Evolutionary conservation across 53 echinoderm and acorn worm species (phyloP).

Genomic region (Actinopyga echinites): DNA sequence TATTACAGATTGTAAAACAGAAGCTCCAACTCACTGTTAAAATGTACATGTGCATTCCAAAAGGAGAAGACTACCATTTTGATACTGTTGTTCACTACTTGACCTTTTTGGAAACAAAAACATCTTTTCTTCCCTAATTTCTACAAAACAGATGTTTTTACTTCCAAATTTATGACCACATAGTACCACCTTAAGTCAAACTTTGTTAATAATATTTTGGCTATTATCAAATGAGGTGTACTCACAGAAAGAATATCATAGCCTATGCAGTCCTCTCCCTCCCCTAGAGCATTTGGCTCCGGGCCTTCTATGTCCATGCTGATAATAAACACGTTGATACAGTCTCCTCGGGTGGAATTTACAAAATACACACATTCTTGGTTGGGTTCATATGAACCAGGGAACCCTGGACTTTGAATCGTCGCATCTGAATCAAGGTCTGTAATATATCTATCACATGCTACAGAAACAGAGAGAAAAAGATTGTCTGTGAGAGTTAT

Average conservation of each 20-base stretch:
- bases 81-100: no score
- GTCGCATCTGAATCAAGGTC: background rate
- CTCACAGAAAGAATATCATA: constrained; percentile 25
- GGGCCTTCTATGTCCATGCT: constrained; percentile 27
- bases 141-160: background rate
- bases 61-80: no score
- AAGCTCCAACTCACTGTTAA: no score
- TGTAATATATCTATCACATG: constrained; percentile 50
- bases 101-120: no score
- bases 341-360: background rate
- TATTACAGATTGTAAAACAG: no score
- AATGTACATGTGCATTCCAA: no score
- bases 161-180: no score
- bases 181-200: no score
- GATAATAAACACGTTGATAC: constrained; percentile 38
- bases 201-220: no score
- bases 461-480: background rate
- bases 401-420: constrained; percentile 39
- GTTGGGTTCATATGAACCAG: constrained; percentile 29
- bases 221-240: no score
- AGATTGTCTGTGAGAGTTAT: background rate
- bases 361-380: constrained; percentile 13
- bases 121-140: no score
- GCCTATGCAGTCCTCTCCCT: constrained; percentile 13
- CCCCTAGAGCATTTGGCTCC: background rate